Conservation (phyloP, 2,797 vertebrate genomes). For the Anguilla anguilla region DNA sequence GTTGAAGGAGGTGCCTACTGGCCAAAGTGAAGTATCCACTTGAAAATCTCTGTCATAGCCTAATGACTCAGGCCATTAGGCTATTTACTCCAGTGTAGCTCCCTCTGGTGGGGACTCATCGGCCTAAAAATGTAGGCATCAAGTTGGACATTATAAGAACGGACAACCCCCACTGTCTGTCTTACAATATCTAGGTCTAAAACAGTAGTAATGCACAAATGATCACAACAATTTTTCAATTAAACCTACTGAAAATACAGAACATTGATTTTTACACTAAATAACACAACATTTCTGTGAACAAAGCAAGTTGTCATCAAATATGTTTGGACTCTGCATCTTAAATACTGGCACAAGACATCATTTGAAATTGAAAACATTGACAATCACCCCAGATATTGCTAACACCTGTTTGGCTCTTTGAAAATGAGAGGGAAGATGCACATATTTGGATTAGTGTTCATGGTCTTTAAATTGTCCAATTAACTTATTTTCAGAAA, state of each 20-base stretch:
- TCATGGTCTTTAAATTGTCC: neutral
- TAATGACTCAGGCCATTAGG: neutral
- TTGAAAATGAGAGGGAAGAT: neutral
- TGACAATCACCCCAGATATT: neutral
- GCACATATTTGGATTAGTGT: neutral
- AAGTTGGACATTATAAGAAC: neutral
- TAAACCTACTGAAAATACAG: neutral
- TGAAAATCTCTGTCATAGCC: neutral
- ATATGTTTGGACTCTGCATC: neutral
- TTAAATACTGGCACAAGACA: neutral
- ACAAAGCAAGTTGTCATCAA: neutral
- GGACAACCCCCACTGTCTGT: neutral
- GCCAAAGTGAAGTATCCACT: neutral
- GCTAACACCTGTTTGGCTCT: neutral
- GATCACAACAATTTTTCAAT: neutral
- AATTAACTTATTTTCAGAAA: neutral
- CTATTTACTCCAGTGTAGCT: neutral
- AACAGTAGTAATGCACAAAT: constrained; percentile 21
- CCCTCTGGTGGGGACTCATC: neutral
- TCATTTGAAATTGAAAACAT: neutral
- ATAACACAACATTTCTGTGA: neutral
- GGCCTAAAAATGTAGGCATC: neutral
- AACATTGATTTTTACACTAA: neutral
- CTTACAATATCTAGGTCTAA: neutral
- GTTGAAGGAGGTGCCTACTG: neutral